A percentile compares a stretch with the other conserved stretches of the same genome.
phyloP scores from a whole-genome alignment of 2,113 vertebrate genomes.

The Emydura subglobosa region DNA sequence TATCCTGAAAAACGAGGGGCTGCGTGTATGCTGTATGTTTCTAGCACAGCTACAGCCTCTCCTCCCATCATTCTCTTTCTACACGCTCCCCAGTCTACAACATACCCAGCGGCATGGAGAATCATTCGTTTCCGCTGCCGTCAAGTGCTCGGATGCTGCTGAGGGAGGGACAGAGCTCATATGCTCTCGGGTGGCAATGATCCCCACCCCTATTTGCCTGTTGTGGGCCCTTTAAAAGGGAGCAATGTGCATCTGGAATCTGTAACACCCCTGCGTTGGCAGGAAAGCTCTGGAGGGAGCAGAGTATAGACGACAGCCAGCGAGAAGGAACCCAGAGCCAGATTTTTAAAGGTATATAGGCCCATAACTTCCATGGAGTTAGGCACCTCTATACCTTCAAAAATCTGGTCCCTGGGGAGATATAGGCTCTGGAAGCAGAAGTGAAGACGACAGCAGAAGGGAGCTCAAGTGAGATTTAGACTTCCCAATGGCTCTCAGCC shows the following conservation, averaged over 20 bases:
- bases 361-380: too few species aligned
- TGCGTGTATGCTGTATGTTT: not conserved
- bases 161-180: not conserved
- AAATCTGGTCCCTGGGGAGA: not conserved
- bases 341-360: too few species aligned
- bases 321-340: too few species aligned
- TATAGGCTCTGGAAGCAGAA: not conserved
- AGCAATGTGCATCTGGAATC: not conserved
- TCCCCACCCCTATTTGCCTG: not conserved
- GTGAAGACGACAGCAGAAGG: not conserved
- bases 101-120: rapidly evolving
- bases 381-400: too few species aligned
- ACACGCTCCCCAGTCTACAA: not conserved
- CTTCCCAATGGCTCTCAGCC: not conserved
- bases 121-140: not conserved
- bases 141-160: not conserved
- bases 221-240: not conserved
- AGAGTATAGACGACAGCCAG: not conserved
- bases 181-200: not conserved
- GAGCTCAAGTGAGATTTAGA: not conserved
- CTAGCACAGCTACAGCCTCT: not conserved
- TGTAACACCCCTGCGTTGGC: not conserved
- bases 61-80: not conserved
- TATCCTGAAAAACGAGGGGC: not conserved
- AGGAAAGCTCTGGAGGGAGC: not conserved